Base-by-base conservation (phyloP, 2,888 invertebrate genomes). In the Hypomecis atomaria region DNA sequence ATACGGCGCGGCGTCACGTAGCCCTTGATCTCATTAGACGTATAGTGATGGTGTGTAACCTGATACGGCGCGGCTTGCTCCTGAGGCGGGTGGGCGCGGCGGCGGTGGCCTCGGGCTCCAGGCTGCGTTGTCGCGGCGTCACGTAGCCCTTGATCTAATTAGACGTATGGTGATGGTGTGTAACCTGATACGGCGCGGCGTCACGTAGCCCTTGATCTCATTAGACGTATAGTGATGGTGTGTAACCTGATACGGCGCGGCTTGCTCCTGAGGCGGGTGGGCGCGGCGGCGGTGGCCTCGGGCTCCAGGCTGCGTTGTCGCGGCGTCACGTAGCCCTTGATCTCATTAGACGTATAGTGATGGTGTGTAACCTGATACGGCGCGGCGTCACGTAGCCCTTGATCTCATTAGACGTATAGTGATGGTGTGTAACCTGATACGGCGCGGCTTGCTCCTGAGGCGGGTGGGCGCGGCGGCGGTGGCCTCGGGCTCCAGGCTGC, bases 71-170 rank as follows among this genome's bases (percentile, higher is more conserved):
- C 8, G 65, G 65, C 37, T 65, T 65, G 53, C 34, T 52, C 53
- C 53, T 43, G 34, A 65, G 57, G 8, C 65, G 62, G 58, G n/a
- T n/a, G n/a, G n/a, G n/a, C n/a, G n/a, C n/a, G n/a, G n/a, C n/a
- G n/a, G n/a, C n/a, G n/a, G n/a, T n/a, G n/a, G n/a, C n/a, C n/a
- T n/a, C n/a, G n/a, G n/a, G n/a, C n/a, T n/a, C n/a, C n/a, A n/a
- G n/a, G n/a, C n/a, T n/a, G n/a, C n/a, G 95, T 66, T 91, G 92
- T 0, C 93, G 93, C 34, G 96, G 96, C 34, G 96, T 96, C 6
- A 96, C 96, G 84, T 96, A 97, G 67, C 97, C 97, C 67, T 97
- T 97, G 74, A n/a, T n/a, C n/a, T n/a, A n/a, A n/a, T n/a, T n/a
- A n/a, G n/a, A n/a, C n/a, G n/a, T n/a, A n/a, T n/a, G n/a, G n/a